phyloP scores from a whole-genome alignment of 2,888 invertebrate genomes.

The Uloborus plumipes region DNA sequence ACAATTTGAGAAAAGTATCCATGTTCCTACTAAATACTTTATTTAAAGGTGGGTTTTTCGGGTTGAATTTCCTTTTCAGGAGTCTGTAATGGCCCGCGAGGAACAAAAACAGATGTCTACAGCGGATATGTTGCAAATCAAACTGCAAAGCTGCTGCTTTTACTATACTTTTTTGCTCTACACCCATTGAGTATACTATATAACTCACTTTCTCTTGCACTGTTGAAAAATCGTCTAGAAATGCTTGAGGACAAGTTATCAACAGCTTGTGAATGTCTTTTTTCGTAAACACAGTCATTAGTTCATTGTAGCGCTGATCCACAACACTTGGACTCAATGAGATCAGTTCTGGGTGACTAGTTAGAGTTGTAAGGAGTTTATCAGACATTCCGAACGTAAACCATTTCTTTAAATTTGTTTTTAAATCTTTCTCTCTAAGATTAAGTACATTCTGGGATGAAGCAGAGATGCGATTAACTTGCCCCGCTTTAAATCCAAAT shows the following conservation, averaged over 20 bases:
- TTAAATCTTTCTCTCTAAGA: constrained; percentile 26
- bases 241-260: constrained; percentile 38
- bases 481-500: constrained; percentile 29
- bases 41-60: constrained; percentile 43
- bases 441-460: constrained; percentile 20
- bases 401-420: constrained; percentile 15
- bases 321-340: constrained; percentile 33
- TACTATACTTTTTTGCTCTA: constrained; percentile 54
- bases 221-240: constrained; percentile 38
- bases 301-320: constrained; percentile 23
- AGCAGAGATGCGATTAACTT: constrained; percentile 30
- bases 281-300: constrained; percentile 45
- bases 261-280: constrained; percentile 51
- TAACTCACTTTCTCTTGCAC: constrained; percentile 42
- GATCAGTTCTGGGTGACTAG: constrained; percentile 45
- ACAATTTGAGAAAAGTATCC: constrained; percentile 39
- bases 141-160: constrained; percentile 50
- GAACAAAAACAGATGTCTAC: constrained; percentile 36
- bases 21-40: constrained; percentile 48
- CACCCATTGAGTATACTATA: constrained; percentile 44
- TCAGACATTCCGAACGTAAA: constrained; percentile 16
- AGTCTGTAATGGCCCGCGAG: constrained; percentile 22
- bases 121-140: constrained; percentile 32
- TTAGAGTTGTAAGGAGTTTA: constrained; percentile 27
- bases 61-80: constrained; percentile 3